Conservation (phyloP, 2,797 vertebrate genomes). For the Limnodromus scolopaceus region DNA sequence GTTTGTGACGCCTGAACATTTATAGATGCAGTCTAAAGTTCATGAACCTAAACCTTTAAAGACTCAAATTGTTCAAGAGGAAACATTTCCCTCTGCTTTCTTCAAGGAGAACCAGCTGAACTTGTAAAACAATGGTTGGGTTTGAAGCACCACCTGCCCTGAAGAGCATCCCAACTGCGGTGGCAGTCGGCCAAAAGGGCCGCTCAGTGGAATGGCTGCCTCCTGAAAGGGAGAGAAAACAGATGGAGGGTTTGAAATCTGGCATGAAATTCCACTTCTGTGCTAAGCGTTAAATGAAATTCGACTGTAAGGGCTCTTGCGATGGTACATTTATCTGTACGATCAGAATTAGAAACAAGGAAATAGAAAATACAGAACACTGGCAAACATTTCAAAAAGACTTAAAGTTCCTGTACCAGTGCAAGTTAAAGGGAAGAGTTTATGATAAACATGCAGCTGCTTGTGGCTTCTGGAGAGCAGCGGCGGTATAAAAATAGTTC, state of each 20-base stretch:
- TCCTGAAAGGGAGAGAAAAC: slow-evolving; percentile 58
- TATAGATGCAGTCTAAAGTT: background rate
- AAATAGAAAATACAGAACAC: slow-evolving; percentile 44
- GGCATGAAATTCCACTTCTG: slow-evolving; percentile 58
- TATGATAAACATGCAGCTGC: slow-evolving; percentile 63
- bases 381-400: slow-evolving; percentile 47
- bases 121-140: slow-evolving; percentile 35
- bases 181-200: slow-evolving; percentile 54
- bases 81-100: background rate
- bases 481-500: background rate
- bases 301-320: slow-evolving; percentile 52
- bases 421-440: slow-evolving; percentile 39
- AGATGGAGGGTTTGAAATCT: slow-evolving; percentile 66
- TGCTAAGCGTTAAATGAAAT: slow-evolving; percentile 32
- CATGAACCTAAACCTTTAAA: background rate
- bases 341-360: slow-evolving; percentile 66
- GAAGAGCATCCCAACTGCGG: slow-evolving; percentile 55
- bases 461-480: background rate
- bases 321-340: slow-evolving; percentile 35
- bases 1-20: background rate
- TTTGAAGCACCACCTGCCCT: slow-evolving; percentile 51
- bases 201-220: slow-evolving; percentile 51
- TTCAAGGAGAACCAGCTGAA: slow-evolving; percentile 44
- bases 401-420: slow-evolving; percentile 43
- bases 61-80: background rate